These are phyloP conservation scores for Gymnosoma rotundatum DNA, from an alignment of 2,888 invertebrate species.

Conservation along the genomic window DNA sequence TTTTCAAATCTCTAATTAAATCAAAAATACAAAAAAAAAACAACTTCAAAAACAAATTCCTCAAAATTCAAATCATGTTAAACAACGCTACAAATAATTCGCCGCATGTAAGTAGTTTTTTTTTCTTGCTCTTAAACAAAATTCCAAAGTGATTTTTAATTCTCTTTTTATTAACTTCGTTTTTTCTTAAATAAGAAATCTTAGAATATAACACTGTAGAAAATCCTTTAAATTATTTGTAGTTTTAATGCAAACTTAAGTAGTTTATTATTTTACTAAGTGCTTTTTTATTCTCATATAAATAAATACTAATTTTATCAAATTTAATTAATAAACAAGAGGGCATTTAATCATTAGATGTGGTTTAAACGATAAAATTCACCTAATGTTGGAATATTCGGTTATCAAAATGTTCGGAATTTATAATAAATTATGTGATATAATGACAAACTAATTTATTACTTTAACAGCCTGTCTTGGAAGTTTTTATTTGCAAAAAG, in stretches of 20 bases:
- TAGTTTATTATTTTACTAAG: too few species aligned
- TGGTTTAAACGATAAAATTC: too few species aligned
- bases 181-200: not conserved
- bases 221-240: slow-evolving; percentile 9
- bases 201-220: not conserved
- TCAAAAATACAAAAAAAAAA: slow-evolving; percentile 17
- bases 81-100: slow-evolving; percentile 76
- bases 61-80: slow-evolving; percentile 76
- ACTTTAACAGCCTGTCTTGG: too few species aligned
- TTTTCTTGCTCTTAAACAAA: slow-evolving; percentile 50
- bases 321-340: too few species aligned
- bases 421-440: too few species aligned
- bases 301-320: too few species aligned
- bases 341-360: too few species aligned
- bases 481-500: too few species aligned
- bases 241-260: not conserved
- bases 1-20: slow-evolving; percentile 43
- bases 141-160: slow-evolving; percentile 1
- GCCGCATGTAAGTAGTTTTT: slow-evolving; percentile 76
- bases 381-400: too few species aligned
- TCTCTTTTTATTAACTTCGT: not conserved
- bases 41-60: slow-evolving; percentile 58
- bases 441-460: too few species aligned
- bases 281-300: too few species aligned
- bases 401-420: too few species aligned